Base-by-base conservation (phyloP, 2,888 invertebrate species). In the Drosophila histrio region DNA sequence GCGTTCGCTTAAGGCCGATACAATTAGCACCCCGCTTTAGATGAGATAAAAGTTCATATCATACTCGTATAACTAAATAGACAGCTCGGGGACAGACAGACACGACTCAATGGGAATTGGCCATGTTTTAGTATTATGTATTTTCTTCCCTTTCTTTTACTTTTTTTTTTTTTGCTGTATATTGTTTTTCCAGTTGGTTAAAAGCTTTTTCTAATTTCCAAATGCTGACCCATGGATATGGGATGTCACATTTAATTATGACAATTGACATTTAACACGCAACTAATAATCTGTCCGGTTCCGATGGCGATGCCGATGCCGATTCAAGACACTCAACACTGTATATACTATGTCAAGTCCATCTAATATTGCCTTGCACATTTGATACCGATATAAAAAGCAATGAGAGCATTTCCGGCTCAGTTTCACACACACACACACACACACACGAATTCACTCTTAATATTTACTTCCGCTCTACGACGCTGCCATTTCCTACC, bases 141-240 rank as follows among this genome's bases (percentile, higher is more conserved):
- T 54, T 58, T 57, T 52, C 22, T 34, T 44, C n/a, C 2, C 32
- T 28, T 32, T 49, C 49, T 21, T 36, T 54, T 24, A 9, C 38
- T 70, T 11, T 13, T 32, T 56, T 60, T 36, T 1, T 56, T 36
- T 13, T 15, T 28, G 17, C 2, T 21, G 11, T 49, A 13, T 53
- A 34, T 52, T 57, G 36, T 38, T 62, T 53, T 60, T 38, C 22
- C 17, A 47, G 39, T 47, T 17, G 26, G 62, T 75, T 87, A 82
- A 82, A 87, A 83, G 81, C 84, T 80, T 87, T 82, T 82, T 70
- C 72, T 87, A 87, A 87, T 82, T 82, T 75, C 54, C 65, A 65
- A 77, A 74, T 52, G 58, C 54, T 56, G 17, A 13, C 34, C 47
- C 46, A 28, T 56, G 64, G 49, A 54, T 53, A 49, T 59, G 47